These are phyloP conservation scores for Pteronotus mesoamericanus DNA, from an alignment of 2,797 vertebrate species.

Conservation along the genomic window DNA sequence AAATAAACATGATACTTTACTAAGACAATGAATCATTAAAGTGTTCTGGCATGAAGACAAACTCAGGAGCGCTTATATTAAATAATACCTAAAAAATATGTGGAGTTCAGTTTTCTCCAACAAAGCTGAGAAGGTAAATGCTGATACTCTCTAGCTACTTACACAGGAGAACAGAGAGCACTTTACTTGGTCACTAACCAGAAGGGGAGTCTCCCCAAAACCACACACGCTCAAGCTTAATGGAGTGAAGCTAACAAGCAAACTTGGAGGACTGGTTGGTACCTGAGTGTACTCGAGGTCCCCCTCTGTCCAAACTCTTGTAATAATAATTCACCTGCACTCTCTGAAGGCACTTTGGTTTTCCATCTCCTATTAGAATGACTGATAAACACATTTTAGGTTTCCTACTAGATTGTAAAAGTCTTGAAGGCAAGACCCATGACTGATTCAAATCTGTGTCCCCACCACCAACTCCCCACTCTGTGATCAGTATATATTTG, in stretches of 20 bases:
- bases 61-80: background rate
- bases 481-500: background rate
- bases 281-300: background rate
- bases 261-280: background rate
- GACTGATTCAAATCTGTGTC: background rate
- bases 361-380: background rate
- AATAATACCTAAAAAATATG: background rate
- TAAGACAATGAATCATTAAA: conserved; percentile 12
- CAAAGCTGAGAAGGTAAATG: background rate
- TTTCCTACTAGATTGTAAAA: background rate
- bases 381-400: background rate
- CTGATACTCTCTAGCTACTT: background rate
- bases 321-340: background rate
- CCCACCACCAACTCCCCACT: background rate
- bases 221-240: accelerated
- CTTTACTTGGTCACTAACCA: background rate
- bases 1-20: background rate
- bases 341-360: background rate
- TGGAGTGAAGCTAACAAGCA: background rate
- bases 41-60: background rate
- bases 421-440: background rate
- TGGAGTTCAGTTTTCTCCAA: background rate
- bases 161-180: background rate
- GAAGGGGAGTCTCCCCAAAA: background rate
- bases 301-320: background rate